Base-by-base conservation (phyloP, 2,888 invertebrate genomes). In the Drosophila subquinaria region DNA sequence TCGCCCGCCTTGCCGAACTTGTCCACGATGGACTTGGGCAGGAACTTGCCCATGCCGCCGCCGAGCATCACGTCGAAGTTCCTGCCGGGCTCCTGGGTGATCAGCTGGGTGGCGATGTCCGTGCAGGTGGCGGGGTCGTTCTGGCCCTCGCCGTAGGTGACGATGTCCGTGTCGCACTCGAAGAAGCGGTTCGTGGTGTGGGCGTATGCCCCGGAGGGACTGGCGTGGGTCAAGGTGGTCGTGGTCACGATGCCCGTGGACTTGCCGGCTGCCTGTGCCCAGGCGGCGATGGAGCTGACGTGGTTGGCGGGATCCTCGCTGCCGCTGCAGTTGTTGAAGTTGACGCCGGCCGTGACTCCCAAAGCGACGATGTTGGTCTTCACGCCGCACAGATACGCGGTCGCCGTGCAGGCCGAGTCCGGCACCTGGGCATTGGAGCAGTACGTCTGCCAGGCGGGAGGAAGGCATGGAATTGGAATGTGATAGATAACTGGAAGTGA, bases 181-280 rank as follows among this genome's bases (percentile, higher is more conserved):
- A 96, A 97, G 42, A 94, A 93, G 1, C 96, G 93, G 68, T 95
- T 94, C 0, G 96, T 95, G 0, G 94, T 94, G 86, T 96, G 96
- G 0, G 96, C 95, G 89, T 96, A 97, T 0, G 95, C 93, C 0
- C 95, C 96, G 0, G 95, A 95, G 0, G 96, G 96, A 0, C 96
- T 95, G 0, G 96, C 97, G 87, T 97, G 96, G 0, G 97, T 97
- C 4, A 97, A 94, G 20, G 96, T 93, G 0, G 96, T 96, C 0
- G 96, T 96, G 0, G 97, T 97, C 1, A 97, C 96, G 6, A 95
- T 91, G 4, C 95, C 96, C 9, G 95, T 94, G 13, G 93, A 93
- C 82, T 95, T 95, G 0, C 94, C 94, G 3, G 94, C 94, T 23
- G 92, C 92, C 90, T 96, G 96, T 0, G 96, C 96, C 95, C 95